Base-by-base conservation (phyloP, 2,113 vertebrate genomes). In the Phocoena sinus region DNA sequence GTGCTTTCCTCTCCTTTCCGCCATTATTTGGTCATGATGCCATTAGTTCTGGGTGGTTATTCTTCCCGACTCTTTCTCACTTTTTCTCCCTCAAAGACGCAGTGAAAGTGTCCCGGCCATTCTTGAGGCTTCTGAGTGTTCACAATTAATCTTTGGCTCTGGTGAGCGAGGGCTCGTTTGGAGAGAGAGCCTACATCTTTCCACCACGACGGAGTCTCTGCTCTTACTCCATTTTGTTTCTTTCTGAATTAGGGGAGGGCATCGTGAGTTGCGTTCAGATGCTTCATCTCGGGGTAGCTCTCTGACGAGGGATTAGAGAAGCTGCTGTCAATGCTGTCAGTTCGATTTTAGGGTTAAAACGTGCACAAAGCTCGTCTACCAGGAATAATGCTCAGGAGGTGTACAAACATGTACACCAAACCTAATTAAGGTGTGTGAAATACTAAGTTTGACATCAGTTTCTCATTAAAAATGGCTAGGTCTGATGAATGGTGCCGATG, bases 61-160 rank as follows among this genome's bases (percentile, higher is more conserved):
- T 58, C 18, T 31, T 26, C 14, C 5, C 0, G 5, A 2, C 6
- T 53, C 4, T 62, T 58, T 47, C 18, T 67, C 5, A 10, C 36
- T 33, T 67, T 74, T 53, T 38, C 56, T 56, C 11, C 21, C 4
- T 71, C 7, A 76, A 7, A 60, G 38, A 60, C 15, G 28, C 53
- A 50, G 6, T 28, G 8, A 63, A 20, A 47, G 11, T 14, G 1
- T 28, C 25, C 60, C 47, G 36, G 31, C 1, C 6, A 0, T 18
- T 41, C n/a, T 47, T 11, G 4, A 1, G 1, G 5, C 20, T 62
- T 62, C 26, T 0, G 25, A 36, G 23, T 8, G 18, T 44, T 41
- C 10, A 33, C 31, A 7, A 9, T 8, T 18, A 10, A 4, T 26
- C 65, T 33, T 23, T 25, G 31, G 25, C 12, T 6, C 38, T 28